phyloP scores from a whole-genome alignment of 2,888 invertebrate genomes.

The Rhingia rostrata region DNA sequence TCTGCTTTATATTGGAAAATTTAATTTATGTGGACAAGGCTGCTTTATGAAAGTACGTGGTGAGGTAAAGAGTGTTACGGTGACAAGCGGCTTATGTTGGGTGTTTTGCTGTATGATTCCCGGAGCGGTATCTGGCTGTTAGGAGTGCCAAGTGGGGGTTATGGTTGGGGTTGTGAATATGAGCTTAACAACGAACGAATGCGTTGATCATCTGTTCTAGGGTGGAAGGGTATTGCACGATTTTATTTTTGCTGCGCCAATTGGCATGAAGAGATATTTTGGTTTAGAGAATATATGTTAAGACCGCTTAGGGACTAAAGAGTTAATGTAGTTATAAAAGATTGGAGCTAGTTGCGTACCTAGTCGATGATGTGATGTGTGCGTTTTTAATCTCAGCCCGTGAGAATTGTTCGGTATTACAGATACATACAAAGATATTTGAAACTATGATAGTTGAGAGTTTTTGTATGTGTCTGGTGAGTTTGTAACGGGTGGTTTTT shows the following conservation, averaged over 20 bases:
- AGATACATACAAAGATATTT: too few species aligned
- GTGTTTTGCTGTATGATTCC: not conserved
- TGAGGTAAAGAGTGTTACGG: conserved; percentile 4
- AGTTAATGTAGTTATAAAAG: conserved; percentile 1
- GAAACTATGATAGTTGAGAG: too few species aligned
- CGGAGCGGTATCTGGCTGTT: not conserved
- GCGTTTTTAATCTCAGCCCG: too few species aligned
- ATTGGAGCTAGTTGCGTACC: not conserved
- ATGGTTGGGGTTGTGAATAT: conserved; percentile 27
- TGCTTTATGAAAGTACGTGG: not conserved
- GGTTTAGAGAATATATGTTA: not conserved
- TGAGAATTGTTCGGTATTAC: too few species aligned
- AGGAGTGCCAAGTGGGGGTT: conserved; percentile 6
- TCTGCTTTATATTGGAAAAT: conserved; percentile 52
- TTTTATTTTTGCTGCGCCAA: not conserved
- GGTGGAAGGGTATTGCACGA: conserved; percentile 26
- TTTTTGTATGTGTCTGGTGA: too few species aligned
- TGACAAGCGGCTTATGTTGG: conserved; percentile 39
- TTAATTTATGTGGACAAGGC: conserved; percentile 31
- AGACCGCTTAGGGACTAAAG: not conserved
- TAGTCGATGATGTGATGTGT: too few species aligned
- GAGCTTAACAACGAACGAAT: conserved; percentile 46
- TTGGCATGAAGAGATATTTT: not conserved
- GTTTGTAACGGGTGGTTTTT: too few species aligned
- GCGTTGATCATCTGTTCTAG: conserved; percentile 6